Evolutionary conservation across 1,140 invertebrate genomes (phyloP).

Genomic region (Agrypnia vestita): DNA sequence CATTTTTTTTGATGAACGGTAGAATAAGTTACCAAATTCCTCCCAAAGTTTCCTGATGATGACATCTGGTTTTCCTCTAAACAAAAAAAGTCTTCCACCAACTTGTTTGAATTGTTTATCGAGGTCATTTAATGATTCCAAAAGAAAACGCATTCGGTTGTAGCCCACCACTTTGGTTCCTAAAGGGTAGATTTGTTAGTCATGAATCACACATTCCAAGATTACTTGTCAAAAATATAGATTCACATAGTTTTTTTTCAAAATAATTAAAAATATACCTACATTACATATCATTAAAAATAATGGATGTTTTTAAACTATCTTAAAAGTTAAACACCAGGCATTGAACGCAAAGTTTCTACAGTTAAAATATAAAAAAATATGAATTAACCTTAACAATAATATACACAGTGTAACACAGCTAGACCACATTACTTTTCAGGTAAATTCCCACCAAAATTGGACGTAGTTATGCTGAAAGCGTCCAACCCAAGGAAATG

Average conservation of each 20-base stretch:
- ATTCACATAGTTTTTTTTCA: background rate
- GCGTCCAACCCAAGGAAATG: too few species aligned
- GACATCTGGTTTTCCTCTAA: slow-evolving; percentile 78
- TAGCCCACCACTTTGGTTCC: slow-evolving; percentile 79
- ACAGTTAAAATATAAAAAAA: too few species aligned
- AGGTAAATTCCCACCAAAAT: too few species aligned
- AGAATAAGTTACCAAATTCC: slow-evolving; percentile 68
- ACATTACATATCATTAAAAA: too few species aligned
- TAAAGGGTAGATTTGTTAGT: slow-evolving; percentile 60
- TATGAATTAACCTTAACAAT: too few species aligned
- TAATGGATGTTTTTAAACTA: too few species aligned
- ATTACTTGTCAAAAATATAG: background rate
- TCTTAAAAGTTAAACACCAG: too few species aligned
- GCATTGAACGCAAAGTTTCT: too few species aligned
- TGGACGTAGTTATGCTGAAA: too few species aligned
- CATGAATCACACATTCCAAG: background rate
- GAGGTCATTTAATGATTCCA: slow-evolving; percentile 81
- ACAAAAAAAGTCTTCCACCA: slow-evolving; percentile 77
- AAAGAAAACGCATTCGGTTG: slow-evolving; percentile 81
- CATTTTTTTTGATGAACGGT: background rate
- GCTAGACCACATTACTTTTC: too few species aligned
- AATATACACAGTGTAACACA: too few species aligned
- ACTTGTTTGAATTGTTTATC: slow-evolving; percentile 75
- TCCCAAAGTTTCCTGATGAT: slow-evolving; percentile 76
- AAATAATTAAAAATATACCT: too few species aligned